phyloP scores from a whole-genome alignment of 2,888 invertebrate genomes.

The Agrotis clavis region DNA sequence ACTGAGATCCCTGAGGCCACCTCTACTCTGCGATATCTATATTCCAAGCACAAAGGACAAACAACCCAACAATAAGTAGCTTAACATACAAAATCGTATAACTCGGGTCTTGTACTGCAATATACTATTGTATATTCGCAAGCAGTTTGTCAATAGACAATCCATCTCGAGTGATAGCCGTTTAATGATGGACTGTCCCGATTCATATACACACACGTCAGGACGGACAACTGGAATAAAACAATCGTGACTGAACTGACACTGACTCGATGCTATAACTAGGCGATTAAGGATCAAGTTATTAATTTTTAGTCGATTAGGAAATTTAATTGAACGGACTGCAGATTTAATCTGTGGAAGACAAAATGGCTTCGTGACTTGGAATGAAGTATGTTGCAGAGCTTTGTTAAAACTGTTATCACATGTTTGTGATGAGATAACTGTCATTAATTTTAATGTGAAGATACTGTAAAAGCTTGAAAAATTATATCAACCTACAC shows the following conservation, averaged over 20 bases:
- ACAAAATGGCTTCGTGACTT: constrained; percentile 56
- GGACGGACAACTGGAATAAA: constrained; percentile 59
- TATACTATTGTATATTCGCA: constrained; percentile 50
- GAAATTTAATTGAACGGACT: constrained; percentile 52
- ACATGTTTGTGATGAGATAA: constrained; percentile 19
- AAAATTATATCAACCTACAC: no score
- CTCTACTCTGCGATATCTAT: constrained; percentile 29
- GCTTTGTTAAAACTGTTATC: constrained; percentile 8
- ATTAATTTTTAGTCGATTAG: constrained; percentile 64
- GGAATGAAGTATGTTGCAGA: constrained; percentile 30
- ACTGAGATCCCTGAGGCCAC: constrained; percentile 65
- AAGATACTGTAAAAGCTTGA: no score
- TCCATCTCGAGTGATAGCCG: constrained; percentile 70
- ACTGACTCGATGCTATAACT: constrained; percentile 70
- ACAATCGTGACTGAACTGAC: constrained; percentile 76
- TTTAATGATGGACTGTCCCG: constrained; percentile 76
- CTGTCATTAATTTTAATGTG: constrained; percentile 14
- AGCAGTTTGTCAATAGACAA: constrained; percentile 74
- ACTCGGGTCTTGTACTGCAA: constrained; percentile 20
- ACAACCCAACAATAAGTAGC: background rate
- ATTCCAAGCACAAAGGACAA: constrained; percentile 6
- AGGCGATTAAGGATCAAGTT: constrained; percentile 59
- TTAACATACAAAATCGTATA: constrained; percentile 60
- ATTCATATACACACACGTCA: constrained; percentile 63
- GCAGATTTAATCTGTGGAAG: constrained; percentile 42